These are phyloP conservation scores for Heliconius hermathena DNA, from an alignment of 1,140 invertebrate genomes.

Conservation along the genomic window DNA sequence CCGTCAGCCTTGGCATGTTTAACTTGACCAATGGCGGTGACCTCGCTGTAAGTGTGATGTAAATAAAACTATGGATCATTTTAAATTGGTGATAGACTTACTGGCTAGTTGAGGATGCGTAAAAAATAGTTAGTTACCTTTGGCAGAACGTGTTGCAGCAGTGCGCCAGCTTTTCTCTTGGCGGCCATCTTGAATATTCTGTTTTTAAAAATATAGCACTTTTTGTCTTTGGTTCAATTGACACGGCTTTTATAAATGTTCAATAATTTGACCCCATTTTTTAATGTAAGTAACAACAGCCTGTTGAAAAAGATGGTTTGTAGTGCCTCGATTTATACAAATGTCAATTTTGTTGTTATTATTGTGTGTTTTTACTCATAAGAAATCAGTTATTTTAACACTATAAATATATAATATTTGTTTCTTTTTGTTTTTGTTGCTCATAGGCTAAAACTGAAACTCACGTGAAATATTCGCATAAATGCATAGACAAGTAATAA, in stretches of 20 bases:
- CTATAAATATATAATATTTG: too few species aligned
- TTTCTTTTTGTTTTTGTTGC: too few species aligned
- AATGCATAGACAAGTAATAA: too few species aligned
- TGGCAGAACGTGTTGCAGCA: constrained; percentile 81
- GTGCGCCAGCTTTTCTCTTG: constrained; percentile 80
- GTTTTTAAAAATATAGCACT: constrained; percentile 61
- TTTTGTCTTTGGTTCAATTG: constrained; percentile 66
- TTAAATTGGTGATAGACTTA: constrained; percentile 34
- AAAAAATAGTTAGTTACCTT: constrained; percentile 74
- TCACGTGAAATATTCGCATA: too few species aligned
- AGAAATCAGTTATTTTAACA: too few species aligned
- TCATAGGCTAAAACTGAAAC: too few species aligned
- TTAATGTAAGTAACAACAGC: constrained; percentile 35
- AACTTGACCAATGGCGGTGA: constrained; percentile 51
- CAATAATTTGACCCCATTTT: constrained; percentile 67
- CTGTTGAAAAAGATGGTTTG: constrained; percentile 39
- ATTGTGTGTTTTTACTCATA: not conserved
- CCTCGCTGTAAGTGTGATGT: constrained; percentile 33
- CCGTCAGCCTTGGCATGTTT: constrained; percentile 56
- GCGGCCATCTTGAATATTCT: constrained; percentile 75
- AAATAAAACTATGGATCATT: constrained; percentile 23
- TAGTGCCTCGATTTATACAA: constrained; percentile 51
- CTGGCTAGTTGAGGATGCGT: constrained; percentile 43
- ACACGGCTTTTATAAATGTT: constrained; percentile 47
- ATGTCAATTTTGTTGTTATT: not conserved